Conservation (phyloP, 2,797 vertebrate genomes). For the Tapirus indicus region DNA sequence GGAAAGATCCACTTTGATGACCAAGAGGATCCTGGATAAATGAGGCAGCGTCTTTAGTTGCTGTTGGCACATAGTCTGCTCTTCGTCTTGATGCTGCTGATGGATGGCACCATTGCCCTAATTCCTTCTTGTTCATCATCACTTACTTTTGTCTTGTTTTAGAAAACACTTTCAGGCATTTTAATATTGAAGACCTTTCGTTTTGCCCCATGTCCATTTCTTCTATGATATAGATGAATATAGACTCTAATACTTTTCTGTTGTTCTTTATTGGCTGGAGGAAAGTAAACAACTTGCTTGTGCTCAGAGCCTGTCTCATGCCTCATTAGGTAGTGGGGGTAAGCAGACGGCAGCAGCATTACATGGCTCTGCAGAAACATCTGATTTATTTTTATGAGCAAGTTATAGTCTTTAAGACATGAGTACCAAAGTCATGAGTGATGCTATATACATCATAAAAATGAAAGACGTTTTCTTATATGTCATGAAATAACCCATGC, state of each 20-base stretch:
- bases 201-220: slow-evolving; percentile 35
- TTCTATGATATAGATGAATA: slow-evolving; percentile 60
- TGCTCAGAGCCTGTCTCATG: slow-evolving; percentile 75
- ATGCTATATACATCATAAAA: slow-evolving; percentile 77
- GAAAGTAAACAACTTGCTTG: slow-evolving; percentile 78
- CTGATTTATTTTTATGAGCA: slow-evolving; percentile 83
- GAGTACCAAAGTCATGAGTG: slow-evolving; percentile 67
- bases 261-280: slow-evolving; percentile 65
- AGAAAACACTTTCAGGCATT: slow-evolving; percentile 46
- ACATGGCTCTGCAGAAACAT: slow-evolving; percentile 65
- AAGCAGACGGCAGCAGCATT: slow-evolving; percentile 44
- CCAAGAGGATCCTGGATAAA: background rate
- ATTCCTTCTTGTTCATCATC: background rate
- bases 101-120: background rate
- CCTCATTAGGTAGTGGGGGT: slow-evolving; percentile 75
- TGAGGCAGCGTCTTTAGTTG: background rate
- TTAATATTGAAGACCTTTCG: slow-evolving; percentile 31
- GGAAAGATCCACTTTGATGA: background rate
- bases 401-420: slow-evolving; percentile 80
- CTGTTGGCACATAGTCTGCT: background rate
- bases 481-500: slow-evolving; percentile 76
- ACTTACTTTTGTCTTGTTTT: slow-evolving; percentile 48
- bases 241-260: slow-evolving; percentile 22
- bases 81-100: background rate
- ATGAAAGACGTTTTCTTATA: slow-evolving; percentile 76